Evolutionary conservation across 2,113 vertebrate species (phyloP).

Genomic region (Isichthys henryi): DNA sequence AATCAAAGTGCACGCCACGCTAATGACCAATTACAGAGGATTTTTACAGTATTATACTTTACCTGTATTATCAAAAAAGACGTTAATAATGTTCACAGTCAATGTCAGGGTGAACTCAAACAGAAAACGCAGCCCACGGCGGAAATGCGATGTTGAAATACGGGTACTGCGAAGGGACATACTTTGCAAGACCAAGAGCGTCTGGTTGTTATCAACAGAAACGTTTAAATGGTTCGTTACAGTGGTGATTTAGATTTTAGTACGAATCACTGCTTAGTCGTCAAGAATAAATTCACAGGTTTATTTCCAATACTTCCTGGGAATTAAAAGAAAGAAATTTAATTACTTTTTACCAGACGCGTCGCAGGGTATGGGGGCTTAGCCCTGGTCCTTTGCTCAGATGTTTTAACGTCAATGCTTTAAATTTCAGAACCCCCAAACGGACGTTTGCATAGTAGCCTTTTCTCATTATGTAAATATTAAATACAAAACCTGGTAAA

Average conservation of each 20-base stretch:
- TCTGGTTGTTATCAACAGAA: not conserved
- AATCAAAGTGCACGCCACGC: not conserved
- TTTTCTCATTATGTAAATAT: not conserved
- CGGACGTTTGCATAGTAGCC: too few species aligned
- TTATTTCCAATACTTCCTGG: not conserved
- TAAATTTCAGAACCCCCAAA: too few species aligned
- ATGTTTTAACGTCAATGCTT: too few species aligned
- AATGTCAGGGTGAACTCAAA: slow-evolving; percentile 24
- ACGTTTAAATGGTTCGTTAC: not conserved
- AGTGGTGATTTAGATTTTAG: not conserved
- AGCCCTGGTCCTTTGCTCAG: too few species aligned
- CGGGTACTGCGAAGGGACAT: slow-evolving; percentile 17
- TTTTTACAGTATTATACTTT: not conserved
- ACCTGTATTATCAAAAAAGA: not conserved
- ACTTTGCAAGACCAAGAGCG: not conserved
- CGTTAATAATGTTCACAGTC: not conserved
- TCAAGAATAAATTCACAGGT: not conserved
- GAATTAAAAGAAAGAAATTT: not conserved
- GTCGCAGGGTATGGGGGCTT: not conserved
- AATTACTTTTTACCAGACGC: not conserved
- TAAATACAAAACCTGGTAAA: accelerated
- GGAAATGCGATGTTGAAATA: slow-evolving; percentile 2
- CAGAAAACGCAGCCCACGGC: not conserved
- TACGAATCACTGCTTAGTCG: not conserved
- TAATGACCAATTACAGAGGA: not conserved